These are phyloP conservation scores for Pogona vitticeps DNA, from an alignment of 2,113 vertebrate genomes.

Conservation along the genomic window DNA sequence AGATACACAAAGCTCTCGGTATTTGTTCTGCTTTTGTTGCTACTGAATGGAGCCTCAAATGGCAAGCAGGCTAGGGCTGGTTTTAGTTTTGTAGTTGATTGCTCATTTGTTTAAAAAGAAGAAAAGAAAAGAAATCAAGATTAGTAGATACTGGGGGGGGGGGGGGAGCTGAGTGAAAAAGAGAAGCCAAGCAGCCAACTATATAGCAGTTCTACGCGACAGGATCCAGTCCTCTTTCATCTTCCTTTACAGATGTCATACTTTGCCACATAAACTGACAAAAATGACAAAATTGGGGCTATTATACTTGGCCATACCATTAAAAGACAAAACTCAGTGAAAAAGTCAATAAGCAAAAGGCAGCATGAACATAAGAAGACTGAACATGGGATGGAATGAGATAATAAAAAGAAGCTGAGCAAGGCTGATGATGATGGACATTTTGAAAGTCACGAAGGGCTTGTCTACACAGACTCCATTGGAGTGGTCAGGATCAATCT, in stretches of 20 bases:
- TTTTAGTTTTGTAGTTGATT: conserved; percentile 61
- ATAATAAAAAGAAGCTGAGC: no score
- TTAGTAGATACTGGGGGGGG: conserved; percentile 40
- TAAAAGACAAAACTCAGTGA: no score
- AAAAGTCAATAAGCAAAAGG: no score
- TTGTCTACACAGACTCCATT: no score
- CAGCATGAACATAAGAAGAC: no score
- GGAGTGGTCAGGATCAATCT: no score
- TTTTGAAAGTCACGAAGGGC: no score
- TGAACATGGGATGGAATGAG: no score
- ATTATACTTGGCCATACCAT: no score
- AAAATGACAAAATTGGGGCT: no score
- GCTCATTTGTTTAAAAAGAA: conserved; percentile 50
- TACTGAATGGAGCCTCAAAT: conserved; percentile 71
- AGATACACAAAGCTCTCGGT: conserved; percentile 71
- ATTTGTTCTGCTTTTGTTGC: conserved; percentile 73
- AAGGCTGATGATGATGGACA: no score
- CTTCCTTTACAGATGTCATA: background rate
- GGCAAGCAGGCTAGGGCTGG: conserved; percentile 61
- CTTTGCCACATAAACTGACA: no score
- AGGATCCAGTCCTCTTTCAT: background rate
- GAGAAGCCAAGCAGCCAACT: background rate
- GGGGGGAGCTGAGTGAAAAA: conserved; percentile 36
- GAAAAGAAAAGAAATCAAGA: conserved; percentile 46
- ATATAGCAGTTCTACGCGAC: background rate